Conservation (phyloP, 2,888 invertebrate species). For the Tethea ocularis region DNA sequence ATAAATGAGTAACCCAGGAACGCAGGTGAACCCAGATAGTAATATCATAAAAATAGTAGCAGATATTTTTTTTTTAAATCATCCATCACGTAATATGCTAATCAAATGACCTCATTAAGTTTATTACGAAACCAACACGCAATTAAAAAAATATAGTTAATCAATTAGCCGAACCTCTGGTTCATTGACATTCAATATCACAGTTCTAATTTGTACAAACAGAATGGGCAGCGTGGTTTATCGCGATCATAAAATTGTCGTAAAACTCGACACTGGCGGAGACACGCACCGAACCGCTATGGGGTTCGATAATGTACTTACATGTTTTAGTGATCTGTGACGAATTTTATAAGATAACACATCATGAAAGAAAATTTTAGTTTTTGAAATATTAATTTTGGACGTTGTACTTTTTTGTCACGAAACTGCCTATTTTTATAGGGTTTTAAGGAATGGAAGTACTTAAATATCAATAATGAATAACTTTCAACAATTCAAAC, state of each 20-base stretch:
- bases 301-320: neutral
- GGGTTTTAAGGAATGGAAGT: too few relatives aligned
- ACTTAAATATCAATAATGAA: too few relatives aligned
- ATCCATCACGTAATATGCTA: conserved; percentile 15
- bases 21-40: too few relatives aligned
- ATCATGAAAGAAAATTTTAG: neutral
- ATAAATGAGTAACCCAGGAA: too few relatives aligned
- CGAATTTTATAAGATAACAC: neutral
- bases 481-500: too few relatives aligned
- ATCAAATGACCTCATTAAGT: conserved; percentile 30
- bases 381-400: too few relatives aligned
- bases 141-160: conserved; percentile 26
- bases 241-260: conserved; percentile 65
- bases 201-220: conserved; percentile 57
- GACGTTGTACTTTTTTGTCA: too few relatives aligned
- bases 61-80: conserved; percentile 13
- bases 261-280: conserved; percentile 60
- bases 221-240: conserved; percentile 49
- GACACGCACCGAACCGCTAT: conserved; percentile 28
- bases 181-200: conserved; percentile 61
- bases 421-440: too few relatives aligned
- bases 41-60: too few relatives aligned
- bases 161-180: conserved; percentile 41
- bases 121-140: conserved; percentile 36
- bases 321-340: neutral